These are phyloP conservation scores for Cheilinus undulatus DNA, from an alignment of 2,113 vertebrate species.

Conservation along the genomic window DNA sequence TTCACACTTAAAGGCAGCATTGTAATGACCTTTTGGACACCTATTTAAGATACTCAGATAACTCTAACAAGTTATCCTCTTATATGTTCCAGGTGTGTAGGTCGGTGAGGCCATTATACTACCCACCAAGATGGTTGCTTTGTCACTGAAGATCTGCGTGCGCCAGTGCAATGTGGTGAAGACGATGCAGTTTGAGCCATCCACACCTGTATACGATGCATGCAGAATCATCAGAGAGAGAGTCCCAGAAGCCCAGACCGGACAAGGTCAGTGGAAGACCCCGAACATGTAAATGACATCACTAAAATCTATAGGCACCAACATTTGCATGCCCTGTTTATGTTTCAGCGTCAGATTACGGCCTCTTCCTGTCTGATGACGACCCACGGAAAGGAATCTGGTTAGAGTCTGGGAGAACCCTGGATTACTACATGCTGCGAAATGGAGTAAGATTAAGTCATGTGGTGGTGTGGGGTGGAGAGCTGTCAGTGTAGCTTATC, in stretches of 20 bases:
- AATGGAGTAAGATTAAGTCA: constrained; percentile 89
- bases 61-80: neutral
- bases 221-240: constrained; percentile 95
- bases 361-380: constrained; percentile 96
- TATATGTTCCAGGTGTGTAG: constrained; percentile 68
- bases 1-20: constrained; percentile 16
- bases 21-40: too few relatives aligned
- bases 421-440: constrained; percentile 99
- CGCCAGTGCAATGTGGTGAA: constrained; percentile 99
- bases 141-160: constrained; percentile 98
- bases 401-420: constrained; percentile 95
- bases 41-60: too few relatives aligned
- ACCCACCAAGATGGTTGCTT: constrained; percentile 91
- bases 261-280: constrained; percentile 88
- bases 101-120: constrained; percentile 53
- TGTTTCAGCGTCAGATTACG: constrained; percentile 95
- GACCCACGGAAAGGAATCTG: constrained; percentile 99
- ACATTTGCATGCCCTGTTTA: constrained; percentile 32
- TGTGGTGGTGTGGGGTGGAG: constrained; percentile 24
- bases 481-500: constrained; percentile 33
- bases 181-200: constrained; percentile 99
- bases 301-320: constrained; percentile 24
- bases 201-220: constrained; percentile 95
- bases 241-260: constrained; percentile 94
- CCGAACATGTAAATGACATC: constrained; percentile 26